phyloP scores from a whole-genome alignment of 2,113 vertebrate genomes.

The Sinocyclocheilus maitianheensis region DNA sequence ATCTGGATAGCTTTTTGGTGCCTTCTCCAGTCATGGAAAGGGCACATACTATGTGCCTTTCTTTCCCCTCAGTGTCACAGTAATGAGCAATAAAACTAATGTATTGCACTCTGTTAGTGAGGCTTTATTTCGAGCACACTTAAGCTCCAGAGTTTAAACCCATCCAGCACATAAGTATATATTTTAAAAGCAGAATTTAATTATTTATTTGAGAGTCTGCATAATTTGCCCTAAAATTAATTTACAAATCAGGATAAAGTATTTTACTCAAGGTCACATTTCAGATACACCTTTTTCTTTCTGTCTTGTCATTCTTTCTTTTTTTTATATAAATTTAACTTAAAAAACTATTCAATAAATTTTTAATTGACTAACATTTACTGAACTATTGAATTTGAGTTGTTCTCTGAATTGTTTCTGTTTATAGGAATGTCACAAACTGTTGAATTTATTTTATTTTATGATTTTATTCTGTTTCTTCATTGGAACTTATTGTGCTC shows the following conservation, averaged over 20 bases:
- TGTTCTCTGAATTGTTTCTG: too few relatives aligned
- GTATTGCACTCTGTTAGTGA: not conserved
- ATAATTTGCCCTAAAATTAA: not conserved
- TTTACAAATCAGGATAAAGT: not conserved
- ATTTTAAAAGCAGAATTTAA: slow-evolving; percentile 2
- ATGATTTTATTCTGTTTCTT: not conserved
- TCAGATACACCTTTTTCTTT: not conserved
- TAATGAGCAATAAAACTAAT: slow-evolving; percentile 18
- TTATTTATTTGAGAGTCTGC: not conserved
- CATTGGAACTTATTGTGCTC: not conserved
- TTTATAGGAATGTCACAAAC: not conserved
- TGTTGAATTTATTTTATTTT: too few relatives aligned
- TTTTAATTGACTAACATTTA: not conserved
- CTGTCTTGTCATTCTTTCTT: not conserved
- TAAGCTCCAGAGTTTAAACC: slow-evolving; percentile 1
- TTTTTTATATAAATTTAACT: too few relatives aligned
- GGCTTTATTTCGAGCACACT: not conserved
- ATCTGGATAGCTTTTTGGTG: slow-evolving; percentile 38
- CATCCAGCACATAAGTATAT: not conserved
- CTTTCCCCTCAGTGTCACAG: slow-evolving; percentile 27
- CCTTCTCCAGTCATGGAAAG: slow-evolving; percentile 36
- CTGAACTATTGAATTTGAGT: not conserved
- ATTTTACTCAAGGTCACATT: not conserved
- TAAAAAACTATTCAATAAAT: too few relatives aligned
- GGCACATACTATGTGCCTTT: slow-evolving; percentile 2